These are phyloP conservation scores for Eupithecia pulchellata DNA, from an alignment of 2,888 invertebrate genomes.

Conservation along the genomic window DNA sequence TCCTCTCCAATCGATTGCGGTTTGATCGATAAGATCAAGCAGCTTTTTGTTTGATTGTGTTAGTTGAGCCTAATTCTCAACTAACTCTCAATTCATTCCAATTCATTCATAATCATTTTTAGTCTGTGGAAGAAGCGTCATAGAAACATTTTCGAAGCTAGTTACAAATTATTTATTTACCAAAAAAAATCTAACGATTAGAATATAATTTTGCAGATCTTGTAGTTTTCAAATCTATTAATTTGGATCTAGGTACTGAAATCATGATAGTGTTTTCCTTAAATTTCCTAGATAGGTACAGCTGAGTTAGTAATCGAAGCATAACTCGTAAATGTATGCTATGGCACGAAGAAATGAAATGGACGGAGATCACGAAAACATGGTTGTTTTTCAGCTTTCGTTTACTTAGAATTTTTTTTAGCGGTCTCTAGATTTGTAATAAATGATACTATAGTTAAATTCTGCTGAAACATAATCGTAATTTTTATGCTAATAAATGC, in stretches of 20 bases:
- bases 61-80: background rate
- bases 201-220: no score
- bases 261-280: background rate
- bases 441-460: conserved; percentile 52
- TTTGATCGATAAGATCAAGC: no score
- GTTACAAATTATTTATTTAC: background rate
- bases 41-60: background rate
- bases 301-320: conserved; percentile 11
- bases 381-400: conserved; percentile 84
- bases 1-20: background rate
- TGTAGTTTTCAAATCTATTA: background rate
- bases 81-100: no score
- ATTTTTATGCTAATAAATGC: conserved; percentile 60
- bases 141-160: background rate
- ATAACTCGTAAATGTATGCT: conserved; percentile 22
- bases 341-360: conserved; percentile 41
- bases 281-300: background rate
- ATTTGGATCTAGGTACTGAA: background rate
- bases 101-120: background rate
- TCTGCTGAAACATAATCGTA: conserved; percentile 52
- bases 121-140: background rate
- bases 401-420: conserved; percentile 65
- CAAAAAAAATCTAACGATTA: background rate
- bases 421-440: conserved; percentile 55
- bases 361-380: conserved; percentile 77